These are phyloP conservation scores for Rousettus leschenaultii DNA, from an alignment of 2,113 vertebrate species.

Conservation along the genomic window DNA sequence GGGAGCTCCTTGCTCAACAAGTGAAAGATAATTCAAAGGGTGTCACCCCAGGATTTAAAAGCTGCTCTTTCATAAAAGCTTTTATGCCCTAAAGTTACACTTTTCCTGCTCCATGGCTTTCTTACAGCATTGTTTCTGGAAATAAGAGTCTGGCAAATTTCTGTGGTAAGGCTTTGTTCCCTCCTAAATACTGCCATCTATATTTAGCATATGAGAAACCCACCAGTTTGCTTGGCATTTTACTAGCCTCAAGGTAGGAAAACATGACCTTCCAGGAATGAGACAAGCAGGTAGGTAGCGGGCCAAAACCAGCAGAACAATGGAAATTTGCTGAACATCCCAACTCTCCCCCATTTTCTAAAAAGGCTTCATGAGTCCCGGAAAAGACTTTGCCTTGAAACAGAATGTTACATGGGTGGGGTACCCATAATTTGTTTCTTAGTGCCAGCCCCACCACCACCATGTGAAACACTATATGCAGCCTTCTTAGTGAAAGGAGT, in stretches of 20 bases:
- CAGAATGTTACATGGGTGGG: background rate
- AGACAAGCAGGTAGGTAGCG: background rate
- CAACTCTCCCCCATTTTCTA: background rate
- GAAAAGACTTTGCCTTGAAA: background rate
- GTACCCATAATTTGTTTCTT: background rate
- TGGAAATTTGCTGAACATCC: background rate
- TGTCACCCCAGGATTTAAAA: background rate
- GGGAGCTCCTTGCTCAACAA: background rate
- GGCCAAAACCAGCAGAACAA: background rate
- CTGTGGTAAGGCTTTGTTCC: slow-evolving; percentile 10
- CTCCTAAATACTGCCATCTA: slow-evolving; percentile 21
- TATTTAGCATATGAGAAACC: slow-evolving; percentile 18
- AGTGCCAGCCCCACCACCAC: background rate
- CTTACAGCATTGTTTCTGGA: background rate
- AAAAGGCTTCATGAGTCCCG: background rate
- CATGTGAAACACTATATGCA: rapidly evolving
- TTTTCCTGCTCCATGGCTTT: background rate
- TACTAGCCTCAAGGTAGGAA: slow-evolving; percentile 8
- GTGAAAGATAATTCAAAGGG: background rate
- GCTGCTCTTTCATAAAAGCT: background rate
- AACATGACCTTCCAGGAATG: background rate
- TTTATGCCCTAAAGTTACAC: background rate
- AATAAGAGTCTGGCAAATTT: slow-evolving; percentile 19
- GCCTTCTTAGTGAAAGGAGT: background rate
- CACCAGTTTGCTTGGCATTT: background rate